Base-by-base conservation (phyloP, 64 coral and sea anemone species). In the Dendronephthya gigantea region DNA sequence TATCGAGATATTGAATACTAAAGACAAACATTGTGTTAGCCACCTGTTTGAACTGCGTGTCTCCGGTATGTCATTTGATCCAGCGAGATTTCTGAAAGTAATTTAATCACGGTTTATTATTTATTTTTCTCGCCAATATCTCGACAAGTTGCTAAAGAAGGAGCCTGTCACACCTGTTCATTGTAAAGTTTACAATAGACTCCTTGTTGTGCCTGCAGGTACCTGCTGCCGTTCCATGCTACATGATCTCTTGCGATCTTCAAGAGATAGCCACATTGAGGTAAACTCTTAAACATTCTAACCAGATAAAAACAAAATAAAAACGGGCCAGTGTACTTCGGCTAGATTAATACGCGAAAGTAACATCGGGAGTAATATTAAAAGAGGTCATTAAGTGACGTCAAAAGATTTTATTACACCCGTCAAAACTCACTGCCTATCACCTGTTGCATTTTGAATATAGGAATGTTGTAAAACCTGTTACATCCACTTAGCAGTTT, bases 41-140 rank as follows among this genome's bases (percentile, higher is more conserved):
- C 72, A 36, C 72, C 72, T 36, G 72, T 36, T 79, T 39, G 5
- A 39, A 28, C 30, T 79, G 36, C 36, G n/a, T 75, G 30, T 79
- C 72, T 39, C 36, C 1, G 13, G 6, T 33, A 29, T 79, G 72
- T 36, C 72, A 79, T 39, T 2, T 79, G 72, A 79, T 34, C 72
- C 72, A 79, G 36, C 72, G n/a, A n/a, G n/a, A n/a, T n/a, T n/a
- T n/a, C n/a, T 36, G 36, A 79, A 79, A 36, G 72, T 79, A 79
- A 79, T 39, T 36, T 79, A 34, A 79, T 79, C 30, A 35, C 22
- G 30, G 36, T 15, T 39, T 36, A 36, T 79, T 79, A 79, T 79
- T 79, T 79, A 79, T 79, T 79, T 39, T 79, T 28, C 72, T 36
- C 28, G 29, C 32, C 12, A 35, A 79, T 79, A 79, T 79, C 30